Evolutionary conservation across 1,140 invertebrate species (phyloP).

Genomic region (Brevipalpus yothersi): DNA sequence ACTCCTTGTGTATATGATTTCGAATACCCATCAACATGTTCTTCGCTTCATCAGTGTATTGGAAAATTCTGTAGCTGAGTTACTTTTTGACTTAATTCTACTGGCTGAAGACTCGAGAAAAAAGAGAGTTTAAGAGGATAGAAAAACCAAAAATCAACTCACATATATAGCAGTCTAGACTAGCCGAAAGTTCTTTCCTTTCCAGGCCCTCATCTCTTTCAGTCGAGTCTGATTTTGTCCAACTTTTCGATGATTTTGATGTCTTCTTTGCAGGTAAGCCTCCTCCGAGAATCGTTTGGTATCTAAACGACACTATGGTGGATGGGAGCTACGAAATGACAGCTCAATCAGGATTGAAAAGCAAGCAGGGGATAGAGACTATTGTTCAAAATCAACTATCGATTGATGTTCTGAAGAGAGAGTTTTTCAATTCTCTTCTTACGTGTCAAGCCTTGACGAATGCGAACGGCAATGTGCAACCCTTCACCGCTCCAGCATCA

Average conservation of each 20-base stretch:
- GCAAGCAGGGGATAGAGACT: background rate
- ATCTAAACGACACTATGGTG: background rate
- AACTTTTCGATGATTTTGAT: too few relatives aligned
- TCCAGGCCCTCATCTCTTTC: too few relatives aligned
- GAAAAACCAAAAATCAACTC: too few relatives aligned
- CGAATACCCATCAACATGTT: background rate
- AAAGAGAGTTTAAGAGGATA: too few relatives aligned
- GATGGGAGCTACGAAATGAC: background rate
- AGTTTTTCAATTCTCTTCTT: slow-evolving; percentile 1
- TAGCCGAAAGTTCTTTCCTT: too few relatives aligned
- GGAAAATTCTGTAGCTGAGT: too few relatives aligned
- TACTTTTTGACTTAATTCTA: too few relatives aligned
- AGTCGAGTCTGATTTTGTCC: too few relatives aligned
- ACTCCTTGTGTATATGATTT: background rate
- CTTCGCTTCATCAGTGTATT: background rate
- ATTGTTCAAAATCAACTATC: background rate
- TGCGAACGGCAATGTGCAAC: background rate
- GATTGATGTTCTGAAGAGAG: background rate
- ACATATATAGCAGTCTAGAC: too few relatives aligned
- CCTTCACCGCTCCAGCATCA: background rate
- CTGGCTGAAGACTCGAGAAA: too few relatives aligned
- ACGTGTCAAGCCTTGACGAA: slow-evolving; percentile 1
- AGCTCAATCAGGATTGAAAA: background rate
- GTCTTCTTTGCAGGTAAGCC: background rate
- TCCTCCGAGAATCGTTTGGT: background rate